Percentiles rank a stretch among this genome's conserved stretches.
Evolutionary conservation across 2,797 vertebrate genomes (phyloP).

Genomic region (Argyrosomus regius): DNA sequence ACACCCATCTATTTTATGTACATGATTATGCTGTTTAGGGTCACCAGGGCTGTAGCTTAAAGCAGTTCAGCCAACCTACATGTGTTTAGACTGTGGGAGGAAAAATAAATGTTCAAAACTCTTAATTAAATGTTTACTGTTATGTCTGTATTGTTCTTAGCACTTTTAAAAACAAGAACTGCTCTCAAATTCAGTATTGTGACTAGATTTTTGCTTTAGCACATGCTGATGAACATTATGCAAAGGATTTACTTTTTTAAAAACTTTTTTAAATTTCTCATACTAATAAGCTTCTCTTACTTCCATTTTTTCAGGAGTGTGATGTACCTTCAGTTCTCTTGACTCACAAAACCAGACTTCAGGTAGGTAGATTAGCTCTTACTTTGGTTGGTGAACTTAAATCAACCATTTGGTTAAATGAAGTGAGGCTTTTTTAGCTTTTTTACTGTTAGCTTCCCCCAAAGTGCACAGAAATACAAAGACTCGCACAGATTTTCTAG

Average conservation of each 20-base stretch:
- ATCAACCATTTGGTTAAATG: neutral
- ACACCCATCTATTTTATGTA: no score
- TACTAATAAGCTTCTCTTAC: neutral
- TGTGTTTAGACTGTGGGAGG: neutral
- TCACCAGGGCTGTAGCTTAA: no score
- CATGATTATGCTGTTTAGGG: no score
- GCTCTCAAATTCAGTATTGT: neutral
- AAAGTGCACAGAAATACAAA: slow-evolving; percentile 10
- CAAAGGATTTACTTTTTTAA: neutral
- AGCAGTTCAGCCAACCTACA: neutral
- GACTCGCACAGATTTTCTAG: slow-evolving; percentile 8
- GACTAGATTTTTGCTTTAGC: neutral
- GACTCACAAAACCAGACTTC: neutral
- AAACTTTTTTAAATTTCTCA: neutral
- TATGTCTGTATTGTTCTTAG: neutral
- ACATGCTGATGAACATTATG: neutral
- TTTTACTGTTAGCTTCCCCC: neutral
- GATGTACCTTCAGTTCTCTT: neutral
- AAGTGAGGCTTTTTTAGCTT: neutral
- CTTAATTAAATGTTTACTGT: neutral
- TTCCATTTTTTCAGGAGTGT: neutral
- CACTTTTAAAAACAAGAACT: neutral
- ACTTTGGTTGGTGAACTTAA: neutral
- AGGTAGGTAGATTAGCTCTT: neutral
- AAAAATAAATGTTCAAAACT: neutral